A percentile compares a stretch with the other conserved stretches of the same genome.
Conservation (phyloP, 23 tunicate genomes). For the Oikopleura albicans region DNA sequence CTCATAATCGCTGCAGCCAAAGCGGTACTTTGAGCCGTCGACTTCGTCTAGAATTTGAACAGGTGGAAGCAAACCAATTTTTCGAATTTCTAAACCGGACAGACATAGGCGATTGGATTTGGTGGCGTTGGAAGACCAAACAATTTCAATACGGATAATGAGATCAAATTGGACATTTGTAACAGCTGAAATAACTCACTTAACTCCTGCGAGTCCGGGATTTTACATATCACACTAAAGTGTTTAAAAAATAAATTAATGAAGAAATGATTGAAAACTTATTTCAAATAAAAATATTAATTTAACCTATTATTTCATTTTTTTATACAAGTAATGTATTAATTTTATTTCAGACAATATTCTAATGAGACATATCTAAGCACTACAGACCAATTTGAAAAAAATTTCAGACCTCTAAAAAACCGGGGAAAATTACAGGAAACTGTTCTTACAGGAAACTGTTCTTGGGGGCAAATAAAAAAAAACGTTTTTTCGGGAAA, state of each 20-base stretch:
- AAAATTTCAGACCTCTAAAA: no score
- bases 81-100: conserved; percentile 3
- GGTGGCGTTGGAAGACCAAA: not conserved
- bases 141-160: not conserved
- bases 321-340: no score
- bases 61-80: not conserved
- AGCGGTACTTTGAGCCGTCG: not conserved
- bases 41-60: conserved; percentile 12
- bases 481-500: no score
- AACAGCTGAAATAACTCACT: not conserved
- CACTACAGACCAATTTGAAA: no score
- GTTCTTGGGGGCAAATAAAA: no score
- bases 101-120: not conserved
- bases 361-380: no score
- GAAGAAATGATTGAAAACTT: not conserved
- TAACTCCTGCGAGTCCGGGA: no score
- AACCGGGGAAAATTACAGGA: no score
- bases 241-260: not conserved
- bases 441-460: no score
- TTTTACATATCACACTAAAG: no score
- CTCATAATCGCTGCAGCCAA: no score
- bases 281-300: not conserved
- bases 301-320: not conserved
- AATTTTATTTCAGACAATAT: no score
- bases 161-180: not conserved